Percentiles rank a stretch among this genome's conserved stretches.
Evolutionary conservation across 1,140 invertebrate species (phyloP).

Genomic region (Drosophila athabasca): DNA sequence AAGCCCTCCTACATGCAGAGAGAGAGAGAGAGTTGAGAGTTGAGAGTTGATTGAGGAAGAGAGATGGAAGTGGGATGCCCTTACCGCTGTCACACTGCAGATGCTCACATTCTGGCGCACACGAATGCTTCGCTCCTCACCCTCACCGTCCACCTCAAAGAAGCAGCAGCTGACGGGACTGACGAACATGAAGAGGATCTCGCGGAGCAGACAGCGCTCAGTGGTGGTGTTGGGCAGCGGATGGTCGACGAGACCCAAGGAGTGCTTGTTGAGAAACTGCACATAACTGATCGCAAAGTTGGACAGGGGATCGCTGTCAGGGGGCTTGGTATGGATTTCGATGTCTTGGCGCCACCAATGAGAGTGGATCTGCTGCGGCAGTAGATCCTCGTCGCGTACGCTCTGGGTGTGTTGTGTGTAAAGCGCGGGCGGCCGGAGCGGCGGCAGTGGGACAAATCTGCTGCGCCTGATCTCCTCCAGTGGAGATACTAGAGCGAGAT

Average conservation of each 20-base stretch:
- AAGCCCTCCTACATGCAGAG: slow-evolving; percentile 18
- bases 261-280: slow-evolving; percentile 34
- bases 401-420: background rate
- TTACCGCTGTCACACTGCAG: slow-evolving; percentile 57
- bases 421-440: background rate
- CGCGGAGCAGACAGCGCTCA: slow-evolving; percentile 66
- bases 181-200: slow-evolving; percentile 79
- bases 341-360: slow-evolving; percentile 61
- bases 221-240: slow-evolving; percentile 51
- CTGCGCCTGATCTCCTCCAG: background rate
- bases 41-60: background rate
- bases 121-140: slow-evolving; percentile 13
- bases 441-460: slow-evolving; percentile 11
- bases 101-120: slow-evolving; percentile 58
- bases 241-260: slow-evolving; percentile 18
- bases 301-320: slow-evolving; percentile 1
- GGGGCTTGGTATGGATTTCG: slow-evolving; percentile 13
- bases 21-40: background rate
- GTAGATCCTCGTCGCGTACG: background rate
- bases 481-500: background rate
- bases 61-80: background rate
- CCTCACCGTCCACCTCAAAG: slow-evolving; percentile 45
- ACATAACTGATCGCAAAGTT: slow-evolving; percentile 65
- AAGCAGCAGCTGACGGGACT: slow-evolving; percentile 63
- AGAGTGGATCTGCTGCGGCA: slow-evolving; percentile 36